phyloP scores from a whole-genome alignment of 1,140 invertebrate species.

The Lucilia sericata region DNA sequence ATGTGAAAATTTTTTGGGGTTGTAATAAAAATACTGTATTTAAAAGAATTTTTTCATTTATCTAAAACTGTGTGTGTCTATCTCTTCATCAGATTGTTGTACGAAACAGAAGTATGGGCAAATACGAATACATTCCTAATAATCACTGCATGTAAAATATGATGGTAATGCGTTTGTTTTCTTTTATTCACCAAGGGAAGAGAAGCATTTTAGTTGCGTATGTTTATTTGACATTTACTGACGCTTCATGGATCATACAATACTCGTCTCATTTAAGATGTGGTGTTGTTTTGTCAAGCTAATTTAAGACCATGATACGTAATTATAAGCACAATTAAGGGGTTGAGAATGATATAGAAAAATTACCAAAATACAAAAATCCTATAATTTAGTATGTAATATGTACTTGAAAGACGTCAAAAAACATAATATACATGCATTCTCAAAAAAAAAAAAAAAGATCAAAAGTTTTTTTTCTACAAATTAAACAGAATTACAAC shows the following conservation, averaged over 20 bases:
- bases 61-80: constrained; percentile 17
- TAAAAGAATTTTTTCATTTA: background rate
- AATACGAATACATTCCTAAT: too few species aligned
- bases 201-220: background rate
- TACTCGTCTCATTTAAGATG: constrained; percentile 17
- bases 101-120: too few species aligned
- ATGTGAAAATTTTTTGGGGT: constrained; percentile 38
- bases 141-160: background rate
- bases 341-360: constrained; percentile 7
- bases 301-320: constrained; percentile 46
- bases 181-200: background rate
- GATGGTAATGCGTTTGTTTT: background rate
- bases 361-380: background rate
- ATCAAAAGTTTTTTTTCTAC: background rate
- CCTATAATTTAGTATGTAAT: too few species aligned
- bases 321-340: constrained; percentile 46
- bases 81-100: too few species aligned
- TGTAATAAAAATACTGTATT: background rate
- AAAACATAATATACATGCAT: background rate
- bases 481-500: background rate
- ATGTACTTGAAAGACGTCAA: too few species aligned
- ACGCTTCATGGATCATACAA: constrained; percentile 44
- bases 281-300: constrained; percentile 44
- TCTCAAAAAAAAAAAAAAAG: background rate
- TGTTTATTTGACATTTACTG: constrained; percentile 44